Evolutionary conservation across 2,888 invertebrate genomes (phyloP).

Genomic region (Eretmocerus hayati): DNA sequence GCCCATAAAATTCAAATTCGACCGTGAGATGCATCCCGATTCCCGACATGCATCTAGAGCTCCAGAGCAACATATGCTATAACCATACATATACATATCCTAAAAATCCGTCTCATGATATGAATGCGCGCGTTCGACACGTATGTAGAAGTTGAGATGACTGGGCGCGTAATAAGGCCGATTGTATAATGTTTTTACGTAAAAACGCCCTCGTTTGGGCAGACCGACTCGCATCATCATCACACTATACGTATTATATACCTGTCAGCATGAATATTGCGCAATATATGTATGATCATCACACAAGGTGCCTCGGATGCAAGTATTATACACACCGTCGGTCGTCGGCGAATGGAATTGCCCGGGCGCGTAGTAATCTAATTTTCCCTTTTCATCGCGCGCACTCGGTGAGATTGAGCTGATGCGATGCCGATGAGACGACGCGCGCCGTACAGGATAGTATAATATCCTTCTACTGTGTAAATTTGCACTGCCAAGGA

Average conservation of each 20-base stretch:
- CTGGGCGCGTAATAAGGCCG: slow-evolving; percentile 2
- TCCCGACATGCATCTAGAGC: no score
- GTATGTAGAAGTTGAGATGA: neutral
- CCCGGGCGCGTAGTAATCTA: slow-evolving; percentile 11
- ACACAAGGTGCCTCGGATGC: no score
- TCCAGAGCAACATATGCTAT: no score
- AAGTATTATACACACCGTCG: neutral
- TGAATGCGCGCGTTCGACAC: neutral
- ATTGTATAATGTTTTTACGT: slow-evolving; percentile 23
- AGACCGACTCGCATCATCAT: neutral
- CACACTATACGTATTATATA: no score
- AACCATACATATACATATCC: no score
- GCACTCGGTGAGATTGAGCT: slow-evolving; percentile 22
- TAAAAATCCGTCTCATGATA: no score
- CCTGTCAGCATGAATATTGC: no score
- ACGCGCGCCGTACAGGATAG: no score
- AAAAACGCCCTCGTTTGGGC: slow-evolving; percentile 21
- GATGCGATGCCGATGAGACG: no score
- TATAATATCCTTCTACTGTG: no score
- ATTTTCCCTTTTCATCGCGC: slow-evolving; percentile 16
- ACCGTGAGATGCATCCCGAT: no score
- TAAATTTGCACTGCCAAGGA: slow-evolving; percentile 10
- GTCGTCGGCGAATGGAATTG: slow-evolving; percentile 17
- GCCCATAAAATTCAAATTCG: no score
- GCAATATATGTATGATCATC: neutral